phyloP scores from a whole-genome alignment of 1,140 invertebrate genomes.

The Hyles vespertilio region DNA sequence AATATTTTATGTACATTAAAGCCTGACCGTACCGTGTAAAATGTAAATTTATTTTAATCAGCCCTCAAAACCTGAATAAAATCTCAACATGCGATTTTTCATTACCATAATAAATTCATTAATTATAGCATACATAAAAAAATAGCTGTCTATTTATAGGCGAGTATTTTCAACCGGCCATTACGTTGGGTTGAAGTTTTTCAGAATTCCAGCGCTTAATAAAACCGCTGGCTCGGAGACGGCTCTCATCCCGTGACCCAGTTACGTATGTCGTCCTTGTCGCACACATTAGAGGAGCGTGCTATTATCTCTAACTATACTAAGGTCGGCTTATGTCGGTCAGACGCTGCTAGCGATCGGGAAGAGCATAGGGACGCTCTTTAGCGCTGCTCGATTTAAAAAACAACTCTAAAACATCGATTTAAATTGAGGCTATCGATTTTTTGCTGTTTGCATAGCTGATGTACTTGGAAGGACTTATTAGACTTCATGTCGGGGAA shows the following conservation, averaged over 20 bases:
- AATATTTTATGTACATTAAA: too few relatives aligned
- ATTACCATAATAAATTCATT: slow-evolving; percentile 11
- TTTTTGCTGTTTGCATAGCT: too few relatives aligned
- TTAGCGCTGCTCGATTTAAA: too few relatives aligned
- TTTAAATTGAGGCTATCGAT: too few relatives aligned
- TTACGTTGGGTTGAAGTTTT: slow-evolving; percentile 25
- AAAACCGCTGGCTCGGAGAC: slow-evolving; percentile 42
- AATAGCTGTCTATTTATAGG: slow-evolving; percentile 53
- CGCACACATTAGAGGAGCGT: slow-evolving; percentile 14
- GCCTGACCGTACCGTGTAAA: too few relatives aligned
- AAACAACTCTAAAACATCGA: too few relatives aligned
- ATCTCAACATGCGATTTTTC: not conserved
- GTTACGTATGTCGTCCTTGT: slow-evolving; percentile 45
- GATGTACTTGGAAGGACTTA: too few relatives aligned
- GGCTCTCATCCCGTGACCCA: slow-evolving; percentile 68
- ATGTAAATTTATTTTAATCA: not conserved
- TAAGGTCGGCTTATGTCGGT: slow-evolving; percentile 68
- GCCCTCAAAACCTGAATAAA: not conserved
- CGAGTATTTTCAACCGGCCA: slow-evolving; percentile 45
- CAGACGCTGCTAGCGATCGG: slow-evolving; percentile 55
- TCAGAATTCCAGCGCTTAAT: slow-evolving; percentile 55
- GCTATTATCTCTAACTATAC: slow-evolving; percentile 39
- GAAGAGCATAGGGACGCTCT: slow-evolving; percentile 35
- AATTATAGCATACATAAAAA: slow-evolving; percentile 24
- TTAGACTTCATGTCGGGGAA: too few relatives aligned